Conservation (phyloP, 2,888 invertebrate genomes). For the Linyphia triangularis region DNA sequence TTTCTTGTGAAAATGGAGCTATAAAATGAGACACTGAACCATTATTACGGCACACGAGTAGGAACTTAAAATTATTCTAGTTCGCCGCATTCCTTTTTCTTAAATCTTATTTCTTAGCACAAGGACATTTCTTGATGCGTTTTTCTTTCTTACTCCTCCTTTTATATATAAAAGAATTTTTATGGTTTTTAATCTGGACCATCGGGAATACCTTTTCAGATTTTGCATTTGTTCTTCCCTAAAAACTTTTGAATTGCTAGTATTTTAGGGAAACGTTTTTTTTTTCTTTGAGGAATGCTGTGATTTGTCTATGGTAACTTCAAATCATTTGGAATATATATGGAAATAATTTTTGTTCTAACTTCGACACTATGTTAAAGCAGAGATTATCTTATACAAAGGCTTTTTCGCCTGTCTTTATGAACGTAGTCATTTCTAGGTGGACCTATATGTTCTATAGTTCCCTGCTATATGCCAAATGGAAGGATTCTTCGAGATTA, state of each 20-base stretch:
- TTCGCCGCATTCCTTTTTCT: neutral
- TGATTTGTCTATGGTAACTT: too few relatives aligned
- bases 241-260: neutral
- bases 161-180: neutral
- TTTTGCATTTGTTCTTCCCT: neutral
- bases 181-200: neutral
- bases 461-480: too few relatives aligned
- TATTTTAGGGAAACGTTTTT: neutral
- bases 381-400: too few relatives aligned
- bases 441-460: too few relatives aligned
- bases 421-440: too few relatives aligned
- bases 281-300: neutral
- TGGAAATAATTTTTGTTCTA: too few relatives aligned
- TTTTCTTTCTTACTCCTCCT: neutral
- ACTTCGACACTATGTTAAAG: too few relatives aligned
- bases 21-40: constrained; percentile 3
- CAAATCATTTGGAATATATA: too few relatives aligned
- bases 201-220: neutral
- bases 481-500: too few relatives aligned
- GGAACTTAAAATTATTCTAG: neutral
- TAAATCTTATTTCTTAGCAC: neutral
- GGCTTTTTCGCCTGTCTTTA: too few relatives aligned
- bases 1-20: neutral
- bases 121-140: neutral
- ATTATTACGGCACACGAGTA: neutral